Conservation (phyloP, 2,113 vertebrate genomes). For the Nothocercus julius region DNA sequence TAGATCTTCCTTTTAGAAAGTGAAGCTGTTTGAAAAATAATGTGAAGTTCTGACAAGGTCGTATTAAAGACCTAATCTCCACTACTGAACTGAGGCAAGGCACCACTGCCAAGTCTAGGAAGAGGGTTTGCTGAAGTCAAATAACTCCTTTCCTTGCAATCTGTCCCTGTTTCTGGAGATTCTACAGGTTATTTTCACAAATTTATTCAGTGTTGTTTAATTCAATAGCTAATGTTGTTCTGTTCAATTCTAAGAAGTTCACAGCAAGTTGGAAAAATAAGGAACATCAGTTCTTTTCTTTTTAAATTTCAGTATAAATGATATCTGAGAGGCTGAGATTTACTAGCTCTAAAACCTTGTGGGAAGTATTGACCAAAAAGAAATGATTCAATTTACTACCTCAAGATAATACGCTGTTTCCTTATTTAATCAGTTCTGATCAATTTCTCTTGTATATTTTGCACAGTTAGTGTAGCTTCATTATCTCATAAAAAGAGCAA, state of each 20-base stretch:
- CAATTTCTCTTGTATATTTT: neutral
- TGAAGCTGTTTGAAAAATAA: neutral
- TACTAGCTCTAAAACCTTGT: neutral
- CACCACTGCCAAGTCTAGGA: neutral
- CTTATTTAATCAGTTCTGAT: slow-evolving; percentile 13
- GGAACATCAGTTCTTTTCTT: neutral
- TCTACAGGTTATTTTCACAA: neutral
- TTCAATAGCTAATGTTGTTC: neutral
- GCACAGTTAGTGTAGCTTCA: neutral
- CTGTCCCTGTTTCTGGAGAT: neutral
- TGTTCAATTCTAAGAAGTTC: neutral
- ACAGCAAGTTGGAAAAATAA: neutral
- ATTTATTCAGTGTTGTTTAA: neutral
- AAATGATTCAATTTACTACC: neutral
- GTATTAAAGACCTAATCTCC: neutral
- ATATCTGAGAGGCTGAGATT: neutral
- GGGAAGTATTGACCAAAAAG: neutral
- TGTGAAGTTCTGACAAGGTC: neutral
- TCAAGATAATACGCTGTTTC: neutral
- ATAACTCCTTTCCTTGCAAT: neutral
- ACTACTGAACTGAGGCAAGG: neutral
- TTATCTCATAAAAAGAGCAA: slow-evolving; percentile 16
- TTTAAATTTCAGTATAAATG: neutral
- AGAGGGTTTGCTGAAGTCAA: neutral
- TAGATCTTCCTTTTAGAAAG: neutral